These are phyloP conservation scores for Phoenicopterus ruber DNA, from an alignment of 2,113 vertebrate species.

Conservation along the genomic window DNA sequence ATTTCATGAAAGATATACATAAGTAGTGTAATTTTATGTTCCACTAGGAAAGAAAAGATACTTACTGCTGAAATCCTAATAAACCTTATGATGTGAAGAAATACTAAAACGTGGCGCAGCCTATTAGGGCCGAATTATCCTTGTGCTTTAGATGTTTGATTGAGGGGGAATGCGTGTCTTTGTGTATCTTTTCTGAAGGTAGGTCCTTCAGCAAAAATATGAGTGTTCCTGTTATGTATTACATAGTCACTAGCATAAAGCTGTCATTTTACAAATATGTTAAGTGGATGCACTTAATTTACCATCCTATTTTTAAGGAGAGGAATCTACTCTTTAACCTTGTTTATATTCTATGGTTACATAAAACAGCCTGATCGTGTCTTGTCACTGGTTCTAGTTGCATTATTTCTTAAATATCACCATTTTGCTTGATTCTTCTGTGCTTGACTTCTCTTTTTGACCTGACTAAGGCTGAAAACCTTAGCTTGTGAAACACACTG, in stretches of 20 bases:
- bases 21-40: neutral
- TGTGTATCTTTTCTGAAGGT: neutral
- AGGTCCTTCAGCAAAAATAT: neutral
- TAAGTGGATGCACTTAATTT: neutral
- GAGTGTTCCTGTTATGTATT: neutral
- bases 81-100: neutral
- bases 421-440: neutral
- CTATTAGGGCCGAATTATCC: neutral
- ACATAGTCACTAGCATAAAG: neutral
- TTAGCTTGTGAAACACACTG: neutral
- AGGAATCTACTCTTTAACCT: neutral
- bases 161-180: neutral
- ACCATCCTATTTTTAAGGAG: neutral
- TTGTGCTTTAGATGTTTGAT: neutral
- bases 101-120: neutral
- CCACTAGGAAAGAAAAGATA: neutral
- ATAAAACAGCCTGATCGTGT: neutral
- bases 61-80: neutral
- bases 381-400: neutral
- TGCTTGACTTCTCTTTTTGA: neutral
- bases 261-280: neutral
- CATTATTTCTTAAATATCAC: neutral
- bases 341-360: neutral
- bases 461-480: neutral
- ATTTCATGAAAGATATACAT: neutral